Evolutionary conservation across 1,140 invertebrate species (phyloP).

Genomic region (Cydia strobilella): DNA sequence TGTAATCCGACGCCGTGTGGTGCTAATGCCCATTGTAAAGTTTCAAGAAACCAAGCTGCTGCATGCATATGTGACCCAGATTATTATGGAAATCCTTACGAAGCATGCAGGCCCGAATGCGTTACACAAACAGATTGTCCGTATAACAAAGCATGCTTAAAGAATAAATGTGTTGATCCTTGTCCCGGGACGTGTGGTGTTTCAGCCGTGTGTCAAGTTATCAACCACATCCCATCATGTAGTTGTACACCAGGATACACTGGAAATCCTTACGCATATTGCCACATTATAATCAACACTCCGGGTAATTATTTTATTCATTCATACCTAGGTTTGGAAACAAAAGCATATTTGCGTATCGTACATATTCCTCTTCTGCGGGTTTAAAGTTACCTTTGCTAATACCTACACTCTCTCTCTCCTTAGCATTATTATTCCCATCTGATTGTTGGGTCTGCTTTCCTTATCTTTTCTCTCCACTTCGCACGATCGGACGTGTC

Average conservation of each 20-base stretch:
- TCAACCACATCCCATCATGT: constrained; percentile 86
- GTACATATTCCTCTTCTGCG: too few relatives aligned
- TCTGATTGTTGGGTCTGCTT: too few relatives aligned
- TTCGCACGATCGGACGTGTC: too few relatives aligned
- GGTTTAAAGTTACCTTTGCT: too few relatives aligned
- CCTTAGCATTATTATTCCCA: too few relatives aligned
- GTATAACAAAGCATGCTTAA: constrained; percentile 82
- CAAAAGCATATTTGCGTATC: too few relatives aligned
- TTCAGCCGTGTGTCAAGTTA: constrained; percentile 84
- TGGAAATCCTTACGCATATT: constrained; percentile 85
- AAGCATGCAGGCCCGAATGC: constrained; percentile 85
- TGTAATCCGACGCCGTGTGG: constrained; percentile 87
- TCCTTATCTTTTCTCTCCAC: too few relatives aligned
- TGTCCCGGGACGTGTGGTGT: constrained; percentile 85
- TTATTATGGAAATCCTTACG: constrained; percentile 83
- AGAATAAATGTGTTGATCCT: constrained; percentile 85
- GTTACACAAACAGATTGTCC: constrained; percentile 84
- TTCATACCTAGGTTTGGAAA: constrained; percentile 53
- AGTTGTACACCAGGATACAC: constrained; percentile 85
- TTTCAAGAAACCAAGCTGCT: constrained; percentile 80
- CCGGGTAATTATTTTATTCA: constrained; percentile 82
- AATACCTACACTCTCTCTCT: too few relatives aligned
- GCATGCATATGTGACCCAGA: constrained; percentile 85
- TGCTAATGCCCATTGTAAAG: constrained; percentile 81
- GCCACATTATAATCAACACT: constrained; percentile 81